Percentiles rank a stretch among this genome's conserved stretches.
Evolutionary conservation across 1,140 invertebrate species (phyloP).

Genomic region (Thaumatotibia leucotreta): DNA sequence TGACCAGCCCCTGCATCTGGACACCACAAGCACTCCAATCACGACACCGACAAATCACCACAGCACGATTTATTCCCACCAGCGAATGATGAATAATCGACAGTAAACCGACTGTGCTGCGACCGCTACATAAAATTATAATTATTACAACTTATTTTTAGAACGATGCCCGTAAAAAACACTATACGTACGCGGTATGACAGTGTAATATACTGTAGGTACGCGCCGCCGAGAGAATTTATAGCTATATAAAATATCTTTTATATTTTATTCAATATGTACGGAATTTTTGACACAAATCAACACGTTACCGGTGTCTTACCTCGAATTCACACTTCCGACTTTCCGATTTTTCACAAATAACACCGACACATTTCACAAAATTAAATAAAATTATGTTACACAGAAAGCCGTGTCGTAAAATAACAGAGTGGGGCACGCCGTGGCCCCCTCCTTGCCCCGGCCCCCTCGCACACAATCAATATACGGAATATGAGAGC

Average conservation of each 20-base stretch:
- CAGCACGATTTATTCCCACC: constrained; percentile 29
- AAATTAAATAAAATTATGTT: constrained; percentile 77
- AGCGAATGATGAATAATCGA: constrained; percentile 55
- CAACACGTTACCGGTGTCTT: constrained; percentile 51
- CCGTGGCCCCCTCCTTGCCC: constrained; percentile 71
- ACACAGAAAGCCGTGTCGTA: constrained; percentile 77
- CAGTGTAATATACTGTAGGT: constrained; percentile 74
- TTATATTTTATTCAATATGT: constrained; percentile 65
- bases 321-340: constrained; percentile 67
- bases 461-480: constrained; percentile 74
- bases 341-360: constrained; percentile 72
- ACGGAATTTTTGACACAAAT: constrained; percentile 55
- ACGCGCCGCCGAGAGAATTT: constrained; percentile 73
- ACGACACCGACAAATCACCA: constrained; percentile 52
- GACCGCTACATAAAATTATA: constrained; percentile 76
- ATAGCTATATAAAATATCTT: constrained; percentile 69
- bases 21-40: constrained; percentile 60
- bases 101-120: constrained; percentile 69
- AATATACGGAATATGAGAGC: constrained; percentile 77
- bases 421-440: constrained; percentile 76
- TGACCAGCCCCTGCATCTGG: constrained; percentile 76
- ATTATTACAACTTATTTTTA: constrained; percentile 77
- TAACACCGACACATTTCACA: constrained; percentile 76
- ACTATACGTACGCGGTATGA: constrained; percentile 76
- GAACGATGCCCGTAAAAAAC: constrained; percentile 77